Evolutionary conservation across 2,888 invertebrate species (phyloP).

Genomic region (Julus scanicus): DNA sequence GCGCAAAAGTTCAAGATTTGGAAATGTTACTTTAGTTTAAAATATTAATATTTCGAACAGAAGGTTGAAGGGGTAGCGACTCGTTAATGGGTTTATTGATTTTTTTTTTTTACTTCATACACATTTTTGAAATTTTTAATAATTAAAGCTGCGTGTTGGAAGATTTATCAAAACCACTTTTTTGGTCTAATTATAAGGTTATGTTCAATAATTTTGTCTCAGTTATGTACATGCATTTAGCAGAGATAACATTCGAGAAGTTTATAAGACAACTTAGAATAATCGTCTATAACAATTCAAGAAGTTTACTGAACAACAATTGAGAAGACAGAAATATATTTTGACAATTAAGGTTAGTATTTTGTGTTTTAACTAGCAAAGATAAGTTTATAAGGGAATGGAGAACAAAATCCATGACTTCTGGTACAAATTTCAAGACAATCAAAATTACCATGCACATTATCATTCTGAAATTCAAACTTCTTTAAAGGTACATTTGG

Average conservation of each 20-base stretch:
- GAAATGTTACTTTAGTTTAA: neutral
- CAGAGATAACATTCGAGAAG: too few species aligned
- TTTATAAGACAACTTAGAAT: too few species aligned
- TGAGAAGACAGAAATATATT: neutral
- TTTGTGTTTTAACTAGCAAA: neutral
- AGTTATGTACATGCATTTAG: too few species aligned
- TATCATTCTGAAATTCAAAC: too few species aligned
- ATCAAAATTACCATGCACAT: too few species aligned
- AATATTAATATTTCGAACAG: neutral
- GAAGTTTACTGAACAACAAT: neutral
- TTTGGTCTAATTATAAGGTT: too few species aligned
- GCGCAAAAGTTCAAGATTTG: slow-evolving; percentile 6
- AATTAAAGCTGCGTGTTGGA: neutral
- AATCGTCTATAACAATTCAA: too few species aligned
- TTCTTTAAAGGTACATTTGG: too few species aligned
- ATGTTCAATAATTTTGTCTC: too few species aligned
- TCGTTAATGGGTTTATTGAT: neutral
- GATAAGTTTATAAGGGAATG: neutral
- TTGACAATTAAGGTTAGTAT: neutral
- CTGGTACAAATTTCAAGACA: too few species aligned
- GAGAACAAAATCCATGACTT: too few species aligned
- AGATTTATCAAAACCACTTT: too few species aligned
- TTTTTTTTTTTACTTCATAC: neutral
- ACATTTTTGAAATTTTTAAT: neutral
- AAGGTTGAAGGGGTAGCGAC: neutral